These are phyloP conservation scores for Ceyx erithaca DNA, from an alignment of 2,797 vertebrate species.

Conservation along the genomic window DNA sequence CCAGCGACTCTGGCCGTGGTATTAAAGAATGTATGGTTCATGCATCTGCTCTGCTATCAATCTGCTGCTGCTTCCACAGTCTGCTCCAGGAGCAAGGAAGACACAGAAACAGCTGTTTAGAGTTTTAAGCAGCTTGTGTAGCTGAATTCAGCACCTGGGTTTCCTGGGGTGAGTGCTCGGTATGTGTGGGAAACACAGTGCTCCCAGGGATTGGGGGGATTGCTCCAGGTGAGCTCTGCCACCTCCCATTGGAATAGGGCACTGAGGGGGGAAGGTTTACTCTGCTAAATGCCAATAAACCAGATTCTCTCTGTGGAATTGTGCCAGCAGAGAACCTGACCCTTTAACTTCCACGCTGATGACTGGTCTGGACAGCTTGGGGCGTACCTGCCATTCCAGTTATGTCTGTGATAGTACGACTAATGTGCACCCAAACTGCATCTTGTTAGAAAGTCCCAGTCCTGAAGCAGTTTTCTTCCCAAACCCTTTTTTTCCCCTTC, in stretches of 20 bases:
- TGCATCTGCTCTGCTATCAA: constrained; percentile 45
- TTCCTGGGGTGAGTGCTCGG: constrained; percentile 18
- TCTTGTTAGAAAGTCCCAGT: background rate
- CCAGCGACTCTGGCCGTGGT: background rate
- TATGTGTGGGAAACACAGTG: background rate
- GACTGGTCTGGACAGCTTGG: fast-evolving
- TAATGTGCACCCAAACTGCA: background rate
- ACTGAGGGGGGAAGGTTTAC: background rate
- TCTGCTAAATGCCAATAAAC: background rate
- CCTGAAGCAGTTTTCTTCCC: background rate
- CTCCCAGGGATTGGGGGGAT: background rate
- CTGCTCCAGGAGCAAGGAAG: constrained; percentile 60
- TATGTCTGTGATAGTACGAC: background rate
- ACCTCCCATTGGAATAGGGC: background rate
- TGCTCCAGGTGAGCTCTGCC: constrained; percentile 10
- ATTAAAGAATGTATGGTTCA: background rate
- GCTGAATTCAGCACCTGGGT: constrained; percentile 53
- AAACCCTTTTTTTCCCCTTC: background rate
- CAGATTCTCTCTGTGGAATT: background rate
- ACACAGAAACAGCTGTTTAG: constrained; percentile 65
- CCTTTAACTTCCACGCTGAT: background rate
- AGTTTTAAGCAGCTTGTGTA: constrained; percentile 69
- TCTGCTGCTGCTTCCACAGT: constrained; percentile 53
- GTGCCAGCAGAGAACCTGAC: background rate
- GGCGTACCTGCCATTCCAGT: background rate